These are phyloP conservation scores for Ischnus inquisitorius DNA, from an alignment of 2,888 invertebrate genomes.

Conservation along the genomic window DNA sequence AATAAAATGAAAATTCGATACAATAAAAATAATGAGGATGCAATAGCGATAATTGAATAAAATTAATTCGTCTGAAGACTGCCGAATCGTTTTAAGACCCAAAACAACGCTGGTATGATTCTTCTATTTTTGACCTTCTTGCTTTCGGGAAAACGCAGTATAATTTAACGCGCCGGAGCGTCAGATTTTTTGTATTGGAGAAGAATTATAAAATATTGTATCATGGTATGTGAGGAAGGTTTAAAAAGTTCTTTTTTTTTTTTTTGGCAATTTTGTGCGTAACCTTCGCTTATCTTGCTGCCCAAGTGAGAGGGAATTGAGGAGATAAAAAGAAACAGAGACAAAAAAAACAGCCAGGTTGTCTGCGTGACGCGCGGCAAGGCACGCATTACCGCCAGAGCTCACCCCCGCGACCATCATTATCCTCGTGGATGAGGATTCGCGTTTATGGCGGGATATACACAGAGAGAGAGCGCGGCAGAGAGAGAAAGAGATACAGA, in stretches of 20 bases:
- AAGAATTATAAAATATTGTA: not conserved
- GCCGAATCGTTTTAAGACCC: constrained; percentile 65
- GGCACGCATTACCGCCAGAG: constrained; percentile 63
- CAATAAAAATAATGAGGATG: not conserved
- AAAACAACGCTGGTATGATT: not conserved
- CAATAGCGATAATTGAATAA: not conserved
- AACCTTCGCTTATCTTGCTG: constrained; percentile 11
- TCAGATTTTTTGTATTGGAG: not conserved
- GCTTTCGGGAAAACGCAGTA: not conserved
- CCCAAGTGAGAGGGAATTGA: not conserved
- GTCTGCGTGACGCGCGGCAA: constrained; percentile 60
- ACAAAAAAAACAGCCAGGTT: constrained; percentile 18
- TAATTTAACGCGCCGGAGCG: not conserved
- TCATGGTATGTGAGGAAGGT: not conserved
- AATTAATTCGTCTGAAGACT: constrained; percentile 53
- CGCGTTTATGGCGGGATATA: constrained; percentile 66
- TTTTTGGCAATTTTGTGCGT: constrained; percentile 41
- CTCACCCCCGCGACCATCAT: constrained; percentile 79
- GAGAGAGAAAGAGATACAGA: constrained; percentile 31
- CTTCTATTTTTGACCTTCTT: not conserved
- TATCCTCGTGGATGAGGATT: constrained; percentile 74
- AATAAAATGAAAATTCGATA: not conserved
- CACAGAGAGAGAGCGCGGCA: constrained; percentile 6
- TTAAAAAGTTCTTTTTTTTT: constrained; percentile 23
- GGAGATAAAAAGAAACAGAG: constrained; percentile 11